Conservation (phyloP, 2,888 invertebrate species). For the Acanthoscelides obtectus region DNA sequence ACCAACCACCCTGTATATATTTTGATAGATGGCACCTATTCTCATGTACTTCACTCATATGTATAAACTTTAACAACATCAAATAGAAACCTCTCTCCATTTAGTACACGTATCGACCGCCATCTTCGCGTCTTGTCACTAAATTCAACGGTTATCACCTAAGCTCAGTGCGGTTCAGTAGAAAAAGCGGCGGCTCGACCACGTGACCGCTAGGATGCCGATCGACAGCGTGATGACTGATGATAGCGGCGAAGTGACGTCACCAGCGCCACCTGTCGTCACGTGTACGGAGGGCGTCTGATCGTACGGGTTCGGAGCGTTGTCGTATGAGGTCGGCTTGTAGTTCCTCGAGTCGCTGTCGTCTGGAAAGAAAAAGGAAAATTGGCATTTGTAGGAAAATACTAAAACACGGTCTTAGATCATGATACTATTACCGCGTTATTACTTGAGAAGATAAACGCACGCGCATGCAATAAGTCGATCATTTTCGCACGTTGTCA, state of each 20-base stretch:
- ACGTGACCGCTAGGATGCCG: neutral
- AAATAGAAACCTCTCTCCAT: constrained; percentile 6
- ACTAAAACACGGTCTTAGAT: no score
- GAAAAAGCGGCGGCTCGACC: neutral
- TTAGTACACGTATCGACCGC: neutral
- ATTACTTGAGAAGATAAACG: no score
- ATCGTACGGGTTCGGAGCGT: neutral
- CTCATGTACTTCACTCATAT: constrained; percentile 10
- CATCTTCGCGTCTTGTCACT: neutral
- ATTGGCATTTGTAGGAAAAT: no score
- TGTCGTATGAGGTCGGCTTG: neutral
- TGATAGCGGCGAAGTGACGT: neutral
- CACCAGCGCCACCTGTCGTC: neutral
- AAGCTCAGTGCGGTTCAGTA: neutral
- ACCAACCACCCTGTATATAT: constrained; percentile 2
- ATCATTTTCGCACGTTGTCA: no score
- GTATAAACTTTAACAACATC: constrained; percentile 13
- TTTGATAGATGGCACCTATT: constrained; percentile 14
- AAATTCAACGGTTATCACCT: neutral
- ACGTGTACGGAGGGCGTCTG: neutral
- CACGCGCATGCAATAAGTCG: no score
- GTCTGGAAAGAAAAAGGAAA: neutral
- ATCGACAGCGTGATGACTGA: neutral
- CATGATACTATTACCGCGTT: no score
- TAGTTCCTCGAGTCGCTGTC: neutral